Evolutionary conservation across 1,140 invertebrate species (phyloP).

Genomic region (Zaprionus inermis): DNA sequence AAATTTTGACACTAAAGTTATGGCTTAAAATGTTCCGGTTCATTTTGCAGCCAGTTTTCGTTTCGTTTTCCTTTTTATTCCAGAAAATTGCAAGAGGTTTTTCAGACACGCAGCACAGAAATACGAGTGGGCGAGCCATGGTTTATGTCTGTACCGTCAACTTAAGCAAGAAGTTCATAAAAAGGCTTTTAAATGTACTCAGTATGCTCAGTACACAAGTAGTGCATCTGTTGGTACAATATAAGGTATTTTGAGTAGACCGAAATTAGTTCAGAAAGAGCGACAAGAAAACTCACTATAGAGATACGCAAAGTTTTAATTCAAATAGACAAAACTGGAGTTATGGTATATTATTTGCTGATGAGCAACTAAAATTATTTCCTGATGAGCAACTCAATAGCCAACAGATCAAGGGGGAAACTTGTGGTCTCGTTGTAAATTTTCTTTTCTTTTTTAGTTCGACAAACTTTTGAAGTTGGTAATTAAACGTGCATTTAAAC

Average conservation of each 20-base stretch:
- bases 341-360: neutral
- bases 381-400: too few species aligned
- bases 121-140: conserved; percentile 15
- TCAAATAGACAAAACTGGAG: too few species aligned
- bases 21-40: conserved; percentile 75
- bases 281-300: neutral
- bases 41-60: conserved; percentile 30
- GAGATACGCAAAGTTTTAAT: neutral
- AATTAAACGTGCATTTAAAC: neutral
- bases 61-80: conserved; percentile 14
- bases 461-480: neutral
- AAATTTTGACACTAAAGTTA: conserved; percentile 75
- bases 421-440: too few species aligned
- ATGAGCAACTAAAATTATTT: too few species aligned
- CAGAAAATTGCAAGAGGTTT: conserved; percentile 34
- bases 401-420: too few species aligned
- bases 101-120: conserved; percentile 25
- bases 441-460: neutral
- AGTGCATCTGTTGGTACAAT: neutral
- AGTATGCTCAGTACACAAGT: neutral
- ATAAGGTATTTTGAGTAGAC: neutral
- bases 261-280: neutral
- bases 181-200: conserved; percentile 10
- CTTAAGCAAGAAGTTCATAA: conserved; percentile 20
- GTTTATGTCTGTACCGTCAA: conserved; percentile 17